These are phyloP conservation scores for Plebejus argus DNA, from an alignment of 2,888 invertebrate genomes.

Conservation along the genomic window DNA sequence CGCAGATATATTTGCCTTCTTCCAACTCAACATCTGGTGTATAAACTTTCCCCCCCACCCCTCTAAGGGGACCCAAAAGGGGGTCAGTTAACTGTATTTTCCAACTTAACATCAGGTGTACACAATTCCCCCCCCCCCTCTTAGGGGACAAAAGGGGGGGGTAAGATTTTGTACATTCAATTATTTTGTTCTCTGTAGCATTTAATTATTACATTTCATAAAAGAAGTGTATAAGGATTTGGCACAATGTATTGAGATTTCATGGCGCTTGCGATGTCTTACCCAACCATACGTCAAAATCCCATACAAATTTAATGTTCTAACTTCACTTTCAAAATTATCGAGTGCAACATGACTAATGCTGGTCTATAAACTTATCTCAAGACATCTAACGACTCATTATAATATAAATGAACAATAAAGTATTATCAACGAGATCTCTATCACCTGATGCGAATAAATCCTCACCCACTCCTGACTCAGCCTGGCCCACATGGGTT, in stretches of 20 bases:
- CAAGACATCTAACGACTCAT: background rate
- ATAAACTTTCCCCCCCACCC: too few relatives aligned
- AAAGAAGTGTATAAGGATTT: background rate
- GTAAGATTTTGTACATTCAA: too few relatives aligned
- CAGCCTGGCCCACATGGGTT: slow-evolving; percentile 1
- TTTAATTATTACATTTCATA: background rate
- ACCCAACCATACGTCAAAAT: background rate
- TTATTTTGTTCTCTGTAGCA: background rate
- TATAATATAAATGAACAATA: slow-evolving; percentile 1
- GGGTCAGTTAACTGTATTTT: too few relatives aligned
- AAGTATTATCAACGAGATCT: background rate
- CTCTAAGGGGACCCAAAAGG: too few relatives aligned
- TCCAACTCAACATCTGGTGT: too few relatives aligned
- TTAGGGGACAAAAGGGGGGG: too few relatives aligned
- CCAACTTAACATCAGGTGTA: too few relatives aligned
- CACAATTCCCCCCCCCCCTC: too few relatives aligned
- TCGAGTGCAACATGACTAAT: background rate
- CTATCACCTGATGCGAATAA: slow-evolving; percentile 14
- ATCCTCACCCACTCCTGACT: background rate
- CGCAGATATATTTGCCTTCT: too few relatives aligned
- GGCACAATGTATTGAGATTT: background rate
- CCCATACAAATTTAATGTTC: background rate
- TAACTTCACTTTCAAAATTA: background rate
- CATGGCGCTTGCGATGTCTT: too few relatives aligned
- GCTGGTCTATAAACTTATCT: background rate